Evolutionary conservation across 2,888 invertebrate species (phyloP).

Genomic region (Autographa gamma): DNA sequence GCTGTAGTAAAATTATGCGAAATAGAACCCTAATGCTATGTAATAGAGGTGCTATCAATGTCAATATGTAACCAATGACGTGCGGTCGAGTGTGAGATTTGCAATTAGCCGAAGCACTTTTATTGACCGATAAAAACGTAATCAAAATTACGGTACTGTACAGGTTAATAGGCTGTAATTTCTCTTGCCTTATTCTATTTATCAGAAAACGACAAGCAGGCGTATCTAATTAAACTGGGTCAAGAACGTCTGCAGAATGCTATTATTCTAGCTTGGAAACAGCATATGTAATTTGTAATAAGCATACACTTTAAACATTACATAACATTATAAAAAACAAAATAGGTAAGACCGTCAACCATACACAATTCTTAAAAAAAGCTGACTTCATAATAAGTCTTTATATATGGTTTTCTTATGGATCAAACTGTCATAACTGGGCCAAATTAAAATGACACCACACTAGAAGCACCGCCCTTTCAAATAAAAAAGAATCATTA

Average conservation of each 20-base stretch:
- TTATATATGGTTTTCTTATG: no score
- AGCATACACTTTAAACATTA: neutral
- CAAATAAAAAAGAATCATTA: no score
- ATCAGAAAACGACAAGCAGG: constrained; percentile 18
- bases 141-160: neutral
- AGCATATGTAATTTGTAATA: neutral
- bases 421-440: no score
- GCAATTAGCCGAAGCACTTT: constrained; percentile 1
- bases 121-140: constrained; percentile 5
- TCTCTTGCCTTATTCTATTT: constrained; percentile 8
- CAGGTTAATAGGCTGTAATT: neutral
- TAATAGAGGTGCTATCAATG: neutral
- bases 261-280: constrained; percentile 11
- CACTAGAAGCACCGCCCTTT: no score
- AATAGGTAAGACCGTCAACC: no score
- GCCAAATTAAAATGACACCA: no score
- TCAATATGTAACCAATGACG: no score
- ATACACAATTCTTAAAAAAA: no score
- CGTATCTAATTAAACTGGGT: constrained; percentile 28
- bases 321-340: neutral
- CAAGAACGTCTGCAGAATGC: constrained; percentile 28
- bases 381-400: no score
- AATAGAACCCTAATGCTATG: neutral
- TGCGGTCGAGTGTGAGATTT: neutral
- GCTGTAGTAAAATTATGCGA: no score